Evolutionary conservation across 1,140 invertebrate species (phyloP).

Genomic region (Leptopilina clavipes): DNA sequence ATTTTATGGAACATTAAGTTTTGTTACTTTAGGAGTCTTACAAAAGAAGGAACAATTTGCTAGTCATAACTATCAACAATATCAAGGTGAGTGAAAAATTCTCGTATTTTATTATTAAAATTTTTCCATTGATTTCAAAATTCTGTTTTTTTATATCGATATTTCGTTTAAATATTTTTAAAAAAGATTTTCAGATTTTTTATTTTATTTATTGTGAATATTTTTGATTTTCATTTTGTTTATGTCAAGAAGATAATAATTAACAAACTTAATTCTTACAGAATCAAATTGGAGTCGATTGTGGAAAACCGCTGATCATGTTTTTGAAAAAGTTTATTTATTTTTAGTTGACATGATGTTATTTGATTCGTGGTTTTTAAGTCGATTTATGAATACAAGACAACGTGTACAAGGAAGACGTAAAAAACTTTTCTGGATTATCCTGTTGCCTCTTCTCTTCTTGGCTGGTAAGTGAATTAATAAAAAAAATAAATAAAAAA

Average conservation of each 20-base stretch:
- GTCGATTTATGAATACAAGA: conserved; percentile 58
- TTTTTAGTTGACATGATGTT: conserved; percentile 62
- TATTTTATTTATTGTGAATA: too few relatives aligned
- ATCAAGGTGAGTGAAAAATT: conserved; percentile 55
- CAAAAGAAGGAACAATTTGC: conserved; percentile 50
- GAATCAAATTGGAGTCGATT: conserved; percentile 61
- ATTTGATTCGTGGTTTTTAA: conserved; percentile 69
- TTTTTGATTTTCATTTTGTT: too few relatives aligned
- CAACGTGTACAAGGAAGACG: conserved; percentile 52
- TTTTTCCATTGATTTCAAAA: neutral
- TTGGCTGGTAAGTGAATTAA: conserved; percentile 64
- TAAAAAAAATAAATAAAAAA: conserved; percentile 7
- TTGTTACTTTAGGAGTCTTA: conserved; percentile 57
- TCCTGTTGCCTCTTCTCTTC: conserved; percentile 61
- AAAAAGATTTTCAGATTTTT: neutral
- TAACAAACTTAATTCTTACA: conserved; percentile 46
- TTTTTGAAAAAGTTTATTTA: conserved; percentile 64
- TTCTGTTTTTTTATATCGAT: too few relatives aligned
- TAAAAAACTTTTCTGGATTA: conserved; percentile 62
- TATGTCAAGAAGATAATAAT: conserved; percentile 12
- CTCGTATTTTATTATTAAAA: conserved; percentile 5
- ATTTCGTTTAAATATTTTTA: neutral
- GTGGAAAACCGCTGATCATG: conserved; percentile 51
- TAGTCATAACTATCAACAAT: conserved; percentile 57
- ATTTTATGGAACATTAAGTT: conserved; percentile 51